Percentiles rank a stretch among this genome's conserved stretches.
Evolutionary conservation across 1,140 invertebrate genomes (phyloP).

Genomic region (Helicorthomorpha holstii): DNA sequence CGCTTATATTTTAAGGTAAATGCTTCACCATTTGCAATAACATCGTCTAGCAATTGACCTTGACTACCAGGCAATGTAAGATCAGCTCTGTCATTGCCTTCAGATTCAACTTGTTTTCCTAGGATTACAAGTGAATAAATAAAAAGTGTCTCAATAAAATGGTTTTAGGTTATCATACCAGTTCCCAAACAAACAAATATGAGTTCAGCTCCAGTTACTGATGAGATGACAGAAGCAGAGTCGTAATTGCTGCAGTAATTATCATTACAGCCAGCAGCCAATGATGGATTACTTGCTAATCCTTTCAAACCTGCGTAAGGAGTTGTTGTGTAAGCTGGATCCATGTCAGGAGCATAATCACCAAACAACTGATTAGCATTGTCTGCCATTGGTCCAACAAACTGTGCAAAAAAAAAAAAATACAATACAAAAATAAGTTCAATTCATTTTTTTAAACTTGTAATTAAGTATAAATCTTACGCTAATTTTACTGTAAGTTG

Average conservation of each 20-base stretch:
- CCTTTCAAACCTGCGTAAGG: conserved; percentile 16
- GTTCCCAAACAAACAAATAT: conserved; percentile 24
- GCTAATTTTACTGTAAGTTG: too few species aligned
- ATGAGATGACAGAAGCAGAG: conserved; percentile 11
- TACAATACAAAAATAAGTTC: too few species aligned
- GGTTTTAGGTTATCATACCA: conserved; percentile 13
- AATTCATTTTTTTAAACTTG: background rate
- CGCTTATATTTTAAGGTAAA: background rate
- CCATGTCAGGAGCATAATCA: conserved; percentile 17
- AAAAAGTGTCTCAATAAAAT: too few species aligned
- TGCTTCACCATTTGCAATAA: background rate
- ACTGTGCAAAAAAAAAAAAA: background rate
- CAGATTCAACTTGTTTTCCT: conserved; percentile 7
- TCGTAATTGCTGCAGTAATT: conserved; percentile 16
- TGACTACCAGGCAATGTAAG: conserved; percentile 13
- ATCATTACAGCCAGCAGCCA: conserved; percentile 17
- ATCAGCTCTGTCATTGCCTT: conserved; percentile 11
- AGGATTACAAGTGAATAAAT: too few species aligned
- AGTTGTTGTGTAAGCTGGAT: conserved; percentile 17
- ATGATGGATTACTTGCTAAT: conserved; percentile 12
- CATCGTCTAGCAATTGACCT: conserved; percentile 11
- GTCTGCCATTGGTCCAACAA: conserved; percentile 25
- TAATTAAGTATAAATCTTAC: background rate
- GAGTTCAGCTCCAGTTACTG: conserved; percentile 17
- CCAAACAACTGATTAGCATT: conserved; percentile 22